These are phyloP conservation scores for Triplophysa dalaica DNA, from an alignment of 2,113 vertebrate species.

Conservation along the genomic window DNA sequence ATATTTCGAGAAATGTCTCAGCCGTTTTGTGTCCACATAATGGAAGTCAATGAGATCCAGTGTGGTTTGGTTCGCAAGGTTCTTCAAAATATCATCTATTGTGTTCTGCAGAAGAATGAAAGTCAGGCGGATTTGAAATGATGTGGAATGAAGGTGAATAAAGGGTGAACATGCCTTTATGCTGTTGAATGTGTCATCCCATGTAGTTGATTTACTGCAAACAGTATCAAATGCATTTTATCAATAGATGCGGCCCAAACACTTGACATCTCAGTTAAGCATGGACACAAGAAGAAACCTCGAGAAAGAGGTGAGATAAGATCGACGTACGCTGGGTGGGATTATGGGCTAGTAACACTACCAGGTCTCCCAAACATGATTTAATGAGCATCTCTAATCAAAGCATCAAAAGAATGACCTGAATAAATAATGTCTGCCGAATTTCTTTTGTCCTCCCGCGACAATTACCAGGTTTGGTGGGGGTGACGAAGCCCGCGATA, in stretches of 20 bases:
- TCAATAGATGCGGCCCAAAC: conserved; percentile 1
- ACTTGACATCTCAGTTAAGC: conserved; percentile 26
- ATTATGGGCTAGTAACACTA: conserved; percentile 45
- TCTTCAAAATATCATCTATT: no score
- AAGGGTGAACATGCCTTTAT: no score
- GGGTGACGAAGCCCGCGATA: background rate
- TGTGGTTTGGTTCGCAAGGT: no score
- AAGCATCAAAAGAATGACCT: conserved; percentile 25
- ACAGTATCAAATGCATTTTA: conserved; percentile 25
- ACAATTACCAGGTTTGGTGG: conserved; percentile 42
- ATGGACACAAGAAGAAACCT: conserved; percentile 2
- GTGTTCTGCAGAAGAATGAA: no score
- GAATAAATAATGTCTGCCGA: conserved; percentile 47
- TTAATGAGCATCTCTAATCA: conserved; percentile 27
- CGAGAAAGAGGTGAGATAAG: conserved; percentile 11
- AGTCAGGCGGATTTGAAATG: no score
- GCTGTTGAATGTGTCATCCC: background rate
- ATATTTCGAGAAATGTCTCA: no score
- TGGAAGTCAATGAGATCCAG: no score
- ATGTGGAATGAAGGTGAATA: no score
- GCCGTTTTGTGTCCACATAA: no score
- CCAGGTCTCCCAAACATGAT: conserved; percentile 29
- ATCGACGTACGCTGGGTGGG: background rate
- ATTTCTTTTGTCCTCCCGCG: conserved; percentile 49
- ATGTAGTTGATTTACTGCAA: conserved; percentile 38